Percentiles rank a stretch among this genome's conserved stretches.
Evolutionary conservation across 64 coral and sea anemone genomes (phyloP).

Genomic region (Stylophora pistillata): DNA sequence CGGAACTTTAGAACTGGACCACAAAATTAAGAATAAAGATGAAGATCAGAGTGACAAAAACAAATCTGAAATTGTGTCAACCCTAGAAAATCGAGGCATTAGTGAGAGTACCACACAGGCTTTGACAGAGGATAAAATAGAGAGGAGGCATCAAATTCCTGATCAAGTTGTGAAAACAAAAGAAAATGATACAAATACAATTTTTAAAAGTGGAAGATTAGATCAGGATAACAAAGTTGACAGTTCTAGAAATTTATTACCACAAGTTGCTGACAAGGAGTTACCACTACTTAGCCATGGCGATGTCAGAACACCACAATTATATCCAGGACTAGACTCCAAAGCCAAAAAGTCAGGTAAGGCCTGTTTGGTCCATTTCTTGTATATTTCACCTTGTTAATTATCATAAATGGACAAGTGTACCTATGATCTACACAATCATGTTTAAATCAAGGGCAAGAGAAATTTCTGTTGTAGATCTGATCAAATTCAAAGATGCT

Average conservation of each 20-base stretch:
- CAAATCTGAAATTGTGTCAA: not conserved
- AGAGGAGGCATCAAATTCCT: not conserved
- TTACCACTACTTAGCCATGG: not conserved
- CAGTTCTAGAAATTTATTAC: not conserved
- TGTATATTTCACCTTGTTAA: not conserved
- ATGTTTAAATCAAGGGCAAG: no score
- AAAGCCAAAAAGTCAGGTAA: constrained; percentile 2
- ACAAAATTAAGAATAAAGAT: not conserved
- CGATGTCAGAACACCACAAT: not conserved
- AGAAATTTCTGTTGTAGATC: no score
- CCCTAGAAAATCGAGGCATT: not conserved
- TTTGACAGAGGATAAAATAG: not conserved
- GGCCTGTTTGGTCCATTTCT: not conserved
- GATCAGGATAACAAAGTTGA: not conserved
- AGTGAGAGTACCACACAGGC: not conserved
- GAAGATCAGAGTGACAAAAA: not conserved
- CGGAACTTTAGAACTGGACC: not conserved
- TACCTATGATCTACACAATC: no score
- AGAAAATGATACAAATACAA: not conserved
- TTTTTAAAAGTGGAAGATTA: not conserved
- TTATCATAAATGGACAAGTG: no score
- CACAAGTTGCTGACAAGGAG: not conserved
- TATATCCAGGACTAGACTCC: constrained; percentile 56
- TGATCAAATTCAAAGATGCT: no score
- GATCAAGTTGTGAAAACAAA: not conserved